Evolutionary conservation across 2,797 vertebrate genomes (phyloP).

Genomic region (Helarctos malayanus): DNA sequence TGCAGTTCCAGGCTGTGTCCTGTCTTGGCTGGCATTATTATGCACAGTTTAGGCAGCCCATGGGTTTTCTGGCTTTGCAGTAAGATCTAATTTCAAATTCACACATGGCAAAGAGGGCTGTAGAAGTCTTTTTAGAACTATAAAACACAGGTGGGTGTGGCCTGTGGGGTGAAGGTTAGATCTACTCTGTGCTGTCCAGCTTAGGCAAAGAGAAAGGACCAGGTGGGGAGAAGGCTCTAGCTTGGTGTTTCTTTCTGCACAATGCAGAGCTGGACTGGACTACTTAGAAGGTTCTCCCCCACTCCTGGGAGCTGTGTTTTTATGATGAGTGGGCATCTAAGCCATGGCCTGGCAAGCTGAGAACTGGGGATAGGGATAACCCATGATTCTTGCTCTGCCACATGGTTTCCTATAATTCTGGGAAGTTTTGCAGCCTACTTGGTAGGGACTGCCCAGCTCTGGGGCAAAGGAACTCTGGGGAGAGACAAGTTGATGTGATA

Average conservation of each 20-base stretch:
- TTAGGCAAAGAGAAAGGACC: neutral
- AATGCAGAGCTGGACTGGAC: neutral
- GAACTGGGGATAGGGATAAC: neutral
- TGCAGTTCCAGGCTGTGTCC: neutral
- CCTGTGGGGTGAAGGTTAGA: neutral
- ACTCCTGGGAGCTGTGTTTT: neutral
- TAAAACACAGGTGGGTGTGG: neutral
- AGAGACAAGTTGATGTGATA: rapidly evolving
- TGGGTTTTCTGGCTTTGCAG: constrained; percentile 14
- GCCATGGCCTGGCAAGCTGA: neutral
- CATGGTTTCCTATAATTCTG: neutral
- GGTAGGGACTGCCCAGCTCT: neutral
- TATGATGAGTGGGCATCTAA: neutral
- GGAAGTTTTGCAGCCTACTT: neutral
- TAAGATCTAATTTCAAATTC: constrained; percentile 15
- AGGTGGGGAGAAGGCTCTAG: neutral
- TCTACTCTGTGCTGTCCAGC: too few species aligned
- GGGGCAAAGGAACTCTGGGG: neutral
- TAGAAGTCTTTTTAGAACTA: neutral
- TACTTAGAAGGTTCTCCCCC: neutral
- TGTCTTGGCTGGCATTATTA: neutral
- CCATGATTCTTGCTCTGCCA: neutral
- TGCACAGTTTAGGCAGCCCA: neutral
- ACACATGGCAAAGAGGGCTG: neutral
- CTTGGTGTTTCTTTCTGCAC: neutral